Base-by-base conservation (phyloP, 2,113 vertebrate genomes). In the Sinocyclocheilus anophthalmus region DNA sequence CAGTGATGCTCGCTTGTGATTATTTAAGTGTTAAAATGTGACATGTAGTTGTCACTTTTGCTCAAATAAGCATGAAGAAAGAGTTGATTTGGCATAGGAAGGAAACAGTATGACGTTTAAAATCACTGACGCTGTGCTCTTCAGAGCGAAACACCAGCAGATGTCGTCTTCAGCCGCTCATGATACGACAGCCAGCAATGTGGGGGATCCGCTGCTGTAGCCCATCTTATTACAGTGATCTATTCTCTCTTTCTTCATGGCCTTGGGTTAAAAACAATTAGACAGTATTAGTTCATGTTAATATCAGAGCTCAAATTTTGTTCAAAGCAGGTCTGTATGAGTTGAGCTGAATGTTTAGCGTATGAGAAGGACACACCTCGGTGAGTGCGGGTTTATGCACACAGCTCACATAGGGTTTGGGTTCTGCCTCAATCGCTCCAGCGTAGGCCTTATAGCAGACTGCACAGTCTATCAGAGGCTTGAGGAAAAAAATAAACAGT, bases 381-480 rank as follows among this genome's bases (percentile, higher is more conserved):
- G 94, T 95, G 0, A 95, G 88, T 9, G 77, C 37, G 0, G 92
- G 92, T 87, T 86, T 95, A 86, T 92, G 93, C 26, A 93, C 30
- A n/a, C 95, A 95, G 91, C 93, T 92, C 1, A 94, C 30, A 7
- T 94, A 95, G 0, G 95, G 93, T 81, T 88, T 91, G 9, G 94
- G 94, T 0, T 92, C 85, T 1, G 37, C 18, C 69, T 94, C 94
- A 4, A 95, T 93, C 7, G 83, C 73, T 14, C 87, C 94, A 2
- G 4, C 0, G 13, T 83, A 91, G 0, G 88, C 92, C 88, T 93
- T 95, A 88, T 94, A 95, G 77, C 95, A 95, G 63, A 93, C 42
- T 1, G 77, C 85, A 24, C 95, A 95, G 88, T 95, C 94, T 0
- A 95, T 93, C 82, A 94, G 70, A 5, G 95, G 94, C 95, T 95